Evolutionary conservation across 2,888 invertebrate genomes (phyloP).

Genomic region (Metallyticus violacea): DNA sequence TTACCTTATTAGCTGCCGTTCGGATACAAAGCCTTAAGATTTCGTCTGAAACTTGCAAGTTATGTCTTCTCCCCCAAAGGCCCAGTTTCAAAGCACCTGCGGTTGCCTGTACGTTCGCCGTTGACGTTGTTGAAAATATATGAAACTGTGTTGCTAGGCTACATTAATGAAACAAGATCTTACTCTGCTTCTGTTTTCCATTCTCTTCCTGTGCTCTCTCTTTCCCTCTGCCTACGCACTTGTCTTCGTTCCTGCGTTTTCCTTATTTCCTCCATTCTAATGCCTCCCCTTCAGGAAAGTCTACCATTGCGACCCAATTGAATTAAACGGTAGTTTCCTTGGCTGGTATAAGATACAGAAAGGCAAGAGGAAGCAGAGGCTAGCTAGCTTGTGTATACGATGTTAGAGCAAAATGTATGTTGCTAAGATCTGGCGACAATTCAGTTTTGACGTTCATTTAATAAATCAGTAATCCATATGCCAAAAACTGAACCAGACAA

Average conservation of each 20-base stretch:
- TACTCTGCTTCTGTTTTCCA: neutral
- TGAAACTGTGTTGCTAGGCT: slow-evolving; percentile 3
- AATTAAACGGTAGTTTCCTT: slow-evolving; percentile 33
- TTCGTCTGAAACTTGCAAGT: neutral
- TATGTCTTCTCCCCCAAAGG: neutral
- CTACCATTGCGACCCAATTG: slow-evolving; percentile 23
- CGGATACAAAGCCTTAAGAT: neutral
- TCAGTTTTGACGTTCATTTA: slow-evolving; percentile 21
- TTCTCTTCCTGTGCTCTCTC: neutral
- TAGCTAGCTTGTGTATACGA: neutral
- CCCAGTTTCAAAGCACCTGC: neutral
- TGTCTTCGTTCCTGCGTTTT: neutral
- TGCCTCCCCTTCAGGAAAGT: neutral
- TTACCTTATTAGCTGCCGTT: neutral
- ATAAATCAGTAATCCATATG: slow-evolving; percentile 18
- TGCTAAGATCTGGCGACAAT: slow-evolving; percentile 22
- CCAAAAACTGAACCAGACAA: neutral
- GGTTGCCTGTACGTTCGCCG: neutral
- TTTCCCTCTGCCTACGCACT: neutral
- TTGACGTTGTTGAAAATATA: neutral
- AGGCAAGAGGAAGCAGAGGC: neutral
- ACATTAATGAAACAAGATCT: slow-evolving; percentile 19
- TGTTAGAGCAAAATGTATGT: slow-evolving; percentile 13
- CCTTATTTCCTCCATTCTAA: neutral
- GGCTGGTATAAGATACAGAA: slow-evolving; percentile 3